Conservation (phyloP, 92 coral and sea anemone species). For the Micromussa lordhowensis region DNA sequence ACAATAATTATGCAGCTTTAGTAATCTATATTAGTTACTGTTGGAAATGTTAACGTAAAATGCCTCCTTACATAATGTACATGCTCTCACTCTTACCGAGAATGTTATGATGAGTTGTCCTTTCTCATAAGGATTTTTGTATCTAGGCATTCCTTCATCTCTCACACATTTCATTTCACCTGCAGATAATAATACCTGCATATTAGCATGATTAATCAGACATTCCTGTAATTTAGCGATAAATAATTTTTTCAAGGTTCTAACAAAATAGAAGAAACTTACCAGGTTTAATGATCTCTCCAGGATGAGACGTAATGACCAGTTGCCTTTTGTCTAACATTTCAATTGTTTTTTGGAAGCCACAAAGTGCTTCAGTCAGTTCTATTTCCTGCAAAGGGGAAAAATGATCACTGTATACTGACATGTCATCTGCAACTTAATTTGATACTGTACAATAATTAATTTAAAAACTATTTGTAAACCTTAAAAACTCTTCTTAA, state of each 20-base stretch:
- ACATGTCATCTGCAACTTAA: too few species aligned
- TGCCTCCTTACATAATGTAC: too few species aligned
- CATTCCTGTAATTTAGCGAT: too few species aligned
- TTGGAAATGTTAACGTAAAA: too few species aligned
- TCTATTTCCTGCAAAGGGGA: conserved; percentile 72
- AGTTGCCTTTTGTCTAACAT: conserved; percentile 87
- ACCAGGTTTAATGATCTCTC: conserved; percentile 91
- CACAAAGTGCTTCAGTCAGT: conserved; percentile 93
- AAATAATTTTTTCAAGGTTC: too few species aligned
- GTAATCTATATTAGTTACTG: too few species aligned
- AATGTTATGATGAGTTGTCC: conserved; percentile 86
- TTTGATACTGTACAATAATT: too few species aligned
- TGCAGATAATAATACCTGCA: conserved; percentile 13
- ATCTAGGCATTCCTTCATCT: conserved; percentile 92
- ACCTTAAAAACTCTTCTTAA: too few species aligned
- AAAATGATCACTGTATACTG: not conserved
- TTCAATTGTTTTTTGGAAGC: conserved; percentile 80
- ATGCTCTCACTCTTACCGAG: conserved; percentile 56
- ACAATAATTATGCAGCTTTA: too few species aligned
- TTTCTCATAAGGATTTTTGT: conserved; percentile 72
- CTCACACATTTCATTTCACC: conserved; percentile 78
- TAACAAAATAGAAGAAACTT: not conserved
- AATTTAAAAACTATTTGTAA: too few species aligned
- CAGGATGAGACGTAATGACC: conserved; percentile 74
- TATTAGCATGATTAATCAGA: not conserved